A percentile compares a stretch with the other conserved stretches of the same genome.
These are phyloP conservation scores for Atherinosoma microstoma DNA, from an alignment of 2,797 vertebrate genomes.

Conservation along the genomic window DNA sequence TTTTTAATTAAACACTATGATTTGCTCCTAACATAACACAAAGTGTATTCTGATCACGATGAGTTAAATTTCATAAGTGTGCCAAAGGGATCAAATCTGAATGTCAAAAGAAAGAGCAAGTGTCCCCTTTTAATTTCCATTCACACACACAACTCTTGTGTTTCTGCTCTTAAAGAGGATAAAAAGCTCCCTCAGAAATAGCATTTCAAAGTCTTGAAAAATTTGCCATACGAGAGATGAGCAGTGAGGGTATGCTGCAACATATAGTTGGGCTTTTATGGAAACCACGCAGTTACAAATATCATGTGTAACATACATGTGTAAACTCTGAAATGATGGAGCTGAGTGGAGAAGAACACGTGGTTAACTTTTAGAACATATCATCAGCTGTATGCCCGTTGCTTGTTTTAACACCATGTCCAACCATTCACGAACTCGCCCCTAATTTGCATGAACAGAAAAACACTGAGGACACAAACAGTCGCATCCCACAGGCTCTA, in stretches of 20 bases:
- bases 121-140: too few species aligned
- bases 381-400: background rate
- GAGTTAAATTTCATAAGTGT: too few species aligned
- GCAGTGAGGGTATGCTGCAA: background rate
- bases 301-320: background rate
- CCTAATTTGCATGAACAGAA: background rate
- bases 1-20: too few species aligned
- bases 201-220: too few species aligned
- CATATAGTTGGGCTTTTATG: background rate
- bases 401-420: conserved; percentile 4
- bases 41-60: background rate
- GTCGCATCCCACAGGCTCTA: conserved; percentile 2
- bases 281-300: background rate
- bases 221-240: too few species aligned
- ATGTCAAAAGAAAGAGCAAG: too few species aligned
- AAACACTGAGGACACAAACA: background rate
- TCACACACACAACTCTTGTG: too few species aligned
- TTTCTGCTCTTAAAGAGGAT: too few species aligned
- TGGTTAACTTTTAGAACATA: background rate
- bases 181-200: too few species aligned
- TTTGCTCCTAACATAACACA: background rate
- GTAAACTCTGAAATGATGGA: background rate
- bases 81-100: too few species aligned
- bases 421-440: background rate
- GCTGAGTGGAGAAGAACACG: background rate